A percentile compares a stretch with the other conserved stretches of the same genome.
Evolutionary conservation across 2,797 vertebrate genomes (phyloP).

Genomic region (Amblyopsis hoosieri): DNA sequence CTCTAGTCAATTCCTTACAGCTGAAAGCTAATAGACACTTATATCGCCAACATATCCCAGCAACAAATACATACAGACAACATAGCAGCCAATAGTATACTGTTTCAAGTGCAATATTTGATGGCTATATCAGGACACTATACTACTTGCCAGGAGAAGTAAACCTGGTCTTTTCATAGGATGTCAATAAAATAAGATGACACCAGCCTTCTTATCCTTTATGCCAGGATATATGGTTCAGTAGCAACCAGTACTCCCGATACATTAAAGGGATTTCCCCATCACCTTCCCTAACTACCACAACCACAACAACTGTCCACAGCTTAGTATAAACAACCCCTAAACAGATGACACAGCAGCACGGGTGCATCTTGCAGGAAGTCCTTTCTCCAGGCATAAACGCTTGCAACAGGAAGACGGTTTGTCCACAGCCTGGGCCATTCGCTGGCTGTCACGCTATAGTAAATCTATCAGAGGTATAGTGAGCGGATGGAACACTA

Average conservation of each 20-base stretch:
- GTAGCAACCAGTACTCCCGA: neutral
- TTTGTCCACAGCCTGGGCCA: constrained; percentile 17
- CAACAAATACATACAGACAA: no score
- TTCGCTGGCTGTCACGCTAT: constrained; percentile 8
- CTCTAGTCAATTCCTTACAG: no score
- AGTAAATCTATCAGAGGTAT: constrained; percentile 11
- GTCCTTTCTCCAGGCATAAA: neutral
- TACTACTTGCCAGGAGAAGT: no score
- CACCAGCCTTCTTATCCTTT: no score
- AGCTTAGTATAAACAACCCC: neutral
- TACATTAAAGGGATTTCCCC: constrained; percentile 23
- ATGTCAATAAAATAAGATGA: no score
- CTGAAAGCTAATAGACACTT: no score
- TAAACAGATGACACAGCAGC: neutral
- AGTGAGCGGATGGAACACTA: neutral
- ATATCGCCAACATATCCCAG: no score
- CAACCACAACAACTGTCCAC: neutral
- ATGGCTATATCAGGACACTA: no score
- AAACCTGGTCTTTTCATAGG: no score
- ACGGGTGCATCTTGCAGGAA: neutral
- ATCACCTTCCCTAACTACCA: constrained; percentile 3
- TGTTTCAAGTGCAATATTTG: no score
- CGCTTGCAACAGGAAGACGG: constrained; percentile 18
- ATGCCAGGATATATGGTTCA: no score
- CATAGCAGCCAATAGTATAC: no score